Evolutionary conservation across 1,140 invertebrate species (phyloP), one percentile per base, ranked within the genome.

Genomic region (Drosophila truncata): DNA sequence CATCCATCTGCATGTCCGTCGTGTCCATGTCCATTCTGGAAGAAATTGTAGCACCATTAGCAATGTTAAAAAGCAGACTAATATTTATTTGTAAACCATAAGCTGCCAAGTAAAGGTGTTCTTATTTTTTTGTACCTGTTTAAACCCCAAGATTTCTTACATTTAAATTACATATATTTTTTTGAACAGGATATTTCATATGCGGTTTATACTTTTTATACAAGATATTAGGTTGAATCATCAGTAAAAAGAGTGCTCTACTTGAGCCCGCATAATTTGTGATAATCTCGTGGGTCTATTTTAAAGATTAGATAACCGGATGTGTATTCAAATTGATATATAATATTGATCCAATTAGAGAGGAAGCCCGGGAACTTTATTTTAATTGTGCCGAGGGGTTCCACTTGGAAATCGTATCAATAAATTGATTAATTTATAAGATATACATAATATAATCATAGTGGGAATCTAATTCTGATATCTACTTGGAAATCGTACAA

Each of bases 1-100:
- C 61, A 54, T 84, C 81, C 63, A 54, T 67, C n/a, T 23, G 25
- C 66, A 67, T 54, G 37, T 67, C 63, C 16, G 18, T 37, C 41
- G 44, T 37, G 46, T 75, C 71, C 23, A 46, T 66, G 10, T 66
- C 63, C 58, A 64, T 64, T 42, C 66, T 70, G 66, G 5, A 25
- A 23, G 0, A 33, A 16, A 25, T 35, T 4, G 11, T 11, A 44
- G 11, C 1, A 54, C 14, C 20, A 55, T 55, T 55, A 25, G 33
- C 6, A n/a, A 37, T 11, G 31, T 10, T 35, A 0, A 10, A 16
- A 16, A 16, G 8, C 18, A 9, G 18, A 6, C 14, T 16, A 16
- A 7, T 35, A 0, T 6, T 27, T 3, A 14, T 8, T 14, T 20
- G 44, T 20, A 46, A 46, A 8, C 42, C 42, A 42, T 44, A 11